Evolutionary conservation across 2,797 vertebrate species (phyloP).

Genomic region (Phaenicophaeus curvirostris): DNA sequence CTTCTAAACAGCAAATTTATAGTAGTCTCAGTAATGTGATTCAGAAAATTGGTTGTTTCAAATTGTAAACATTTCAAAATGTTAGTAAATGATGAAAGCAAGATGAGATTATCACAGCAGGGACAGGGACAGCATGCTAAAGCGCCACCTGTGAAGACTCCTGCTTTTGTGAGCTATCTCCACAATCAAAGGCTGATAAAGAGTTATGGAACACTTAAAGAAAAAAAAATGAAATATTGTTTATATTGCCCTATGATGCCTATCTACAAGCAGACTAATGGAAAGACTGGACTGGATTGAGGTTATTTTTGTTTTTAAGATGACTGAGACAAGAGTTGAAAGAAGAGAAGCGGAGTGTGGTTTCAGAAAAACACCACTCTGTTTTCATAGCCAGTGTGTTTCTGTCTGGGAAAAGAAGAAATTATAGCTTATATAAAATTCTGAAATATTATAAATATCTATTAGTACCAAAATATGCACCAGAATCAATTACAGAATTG

Average conservation of each 20-base stretch:
- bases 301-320: slow-evolving; percentile 2
- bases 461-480: neutral
- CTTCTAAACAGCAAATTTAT: neutral
- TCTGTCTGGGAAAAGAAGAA: neutral
- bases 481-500: neutral
- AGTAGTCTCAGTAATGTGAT: neutral
- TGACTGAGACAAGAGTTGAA: neutral
- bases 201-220: neutral
- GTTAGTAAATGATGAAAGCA: neutral
- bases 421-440: neutral
- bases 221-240: neutral
- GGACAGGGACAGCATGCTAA: neutral
- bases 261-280: neutral
- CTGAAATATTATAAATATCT: neutral
- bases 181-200: neutral
- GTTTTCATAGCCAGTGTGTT: neutral
- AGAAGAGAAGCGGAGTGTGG: neutral
- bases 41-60: neutral
- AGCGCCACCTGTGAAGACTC: neutral
- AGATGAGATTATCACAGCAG: neutral
- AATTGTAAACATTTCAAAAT: neutral
- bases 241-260: neutral
- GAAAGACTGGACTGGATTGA: neutral
- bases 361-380: neutral
- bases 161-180: neutral